Conservation (phyloP, 2,113 vertebrate species). For the Takifugu flavidus region DNA sequence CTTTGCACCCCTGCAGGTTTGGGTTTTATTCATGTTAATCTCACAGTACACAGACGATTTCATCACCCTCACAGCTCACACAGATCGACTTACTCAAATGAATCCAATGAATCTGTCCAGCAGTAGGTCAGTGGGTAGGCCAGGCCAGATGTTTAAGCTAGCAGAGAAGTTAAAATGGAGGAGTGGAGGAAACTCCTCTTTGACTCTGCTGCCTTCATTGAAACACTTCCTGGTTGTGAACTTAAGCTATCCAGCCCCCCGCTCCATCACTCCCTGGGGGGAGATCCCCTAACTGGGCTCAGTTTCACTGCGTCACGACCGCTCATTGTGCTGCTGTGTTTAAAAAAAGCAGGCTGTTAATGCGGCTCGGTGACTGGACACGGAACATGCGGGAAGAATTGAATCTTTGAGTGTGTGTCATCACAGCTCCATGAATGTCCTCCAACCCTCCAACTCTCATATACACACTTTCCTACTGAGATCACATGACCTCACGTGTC, state of each 20-base stretch:
- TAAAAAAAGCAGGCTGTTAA: slow-evolving; percentile 3
- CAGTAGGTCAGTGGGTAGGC: slow-evolving; percentile 26
- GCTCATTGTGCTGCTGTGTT: slow-evolving; percentile 38
- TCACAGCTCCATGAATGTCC: slow-evolving; percentile 45
- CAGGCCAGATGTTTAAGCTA: slow-evolving; percentile 69
- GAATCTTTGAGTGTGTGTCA: slow-evolving; percentile 44
- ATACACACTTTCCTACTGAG: slow-evolving; percentile 22
- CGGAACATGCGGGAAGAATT: slow-evolving; percentile 7
- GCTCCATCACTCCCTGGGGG: slow-evolving; percentile 48
- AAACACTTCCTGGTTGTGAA: slow-evolving; percentile 67
- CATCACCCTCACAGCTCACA: not conserved
- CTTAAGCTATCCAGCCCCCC: slow-evolving; percentile 28
- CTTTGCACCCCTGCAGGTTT: too few species aligned
- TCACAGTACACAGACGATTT: not conserved
- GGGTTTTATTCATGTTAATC: too few species aligned
- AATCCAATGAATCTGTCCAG: slow-evolving; percentile 12
- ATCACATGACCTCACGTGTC: slow-evolving; percentile 5
- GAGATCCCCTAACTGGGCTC: slow-evolving; percentile 41
- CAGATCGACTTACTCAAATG: not conserved
- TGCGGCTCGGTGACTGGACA: slow-evolving; percentile 13
- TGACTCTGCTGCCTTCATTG: slow-evolving; percentile 47
- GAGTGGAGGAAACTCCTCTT: slow-evolving; percentile 25
- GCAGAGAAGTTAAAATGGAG: slow-evolving; percentile 47
- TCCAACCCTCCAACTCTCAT: not conserved
- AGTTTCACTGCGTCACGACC: slow-evolving; percentile 43